phyloP scores from a whole-genome alignment of 2,113 vertebrate genomes.

The Crotalus viridis region DNA sequence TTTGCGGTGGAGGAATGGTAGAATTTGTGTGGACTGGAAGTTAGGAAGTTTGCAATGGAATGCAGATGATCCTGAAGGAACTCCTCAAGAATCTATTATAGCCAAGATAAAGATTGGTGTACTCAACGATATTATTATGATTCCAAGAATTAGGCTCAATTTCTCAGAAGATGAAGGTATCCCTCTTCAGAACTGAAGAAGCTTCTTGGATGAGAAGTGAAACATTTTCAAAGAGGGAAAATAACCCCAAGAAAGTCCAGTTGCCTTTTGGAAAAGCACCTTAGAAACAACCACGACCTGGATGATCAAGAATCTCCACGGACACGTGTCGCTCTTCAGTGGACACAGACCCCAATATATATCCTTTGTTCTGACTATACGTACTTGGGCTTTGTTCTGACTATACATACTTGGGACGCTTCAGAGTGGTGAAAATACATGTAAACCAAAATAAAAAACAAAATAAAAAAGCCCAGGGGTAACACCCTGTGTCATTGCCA shows the following conservation, averaged over 20 bases:
- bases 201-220: background rate
- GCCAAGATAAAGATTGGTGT: background rate
- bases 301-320: background rate
- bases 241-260: background rate
- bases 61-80: background rate
- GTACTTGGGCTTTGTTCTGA: background rate
- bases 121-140: background rate
- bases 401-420: background rate
- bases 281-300: background rate
- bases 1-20: background rate
- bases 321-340: background rate
- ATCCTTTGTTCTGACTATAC: background rate
- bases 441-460: background rate
- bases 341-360: background rate
- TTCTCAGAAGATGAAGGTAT: background rate
- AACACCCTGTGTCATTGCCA: background rate
- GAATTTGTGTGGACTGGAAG: background rate
- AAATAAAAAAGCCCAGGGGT: background rate
- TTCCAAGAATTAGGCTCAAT: background rate
- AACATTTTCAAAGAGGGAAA: background rate
- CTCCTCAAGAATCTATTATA: background rate
- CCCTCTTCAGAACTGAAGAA: background rate
- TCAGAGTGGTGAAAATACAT: background rate
- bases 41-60: background rate
- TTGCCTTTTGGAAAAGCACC: background rate